Evolutionary conservation across 2,888 invertebrate species (phyloP).

Genomic region (Steinernema carpocapsae): DNA sequence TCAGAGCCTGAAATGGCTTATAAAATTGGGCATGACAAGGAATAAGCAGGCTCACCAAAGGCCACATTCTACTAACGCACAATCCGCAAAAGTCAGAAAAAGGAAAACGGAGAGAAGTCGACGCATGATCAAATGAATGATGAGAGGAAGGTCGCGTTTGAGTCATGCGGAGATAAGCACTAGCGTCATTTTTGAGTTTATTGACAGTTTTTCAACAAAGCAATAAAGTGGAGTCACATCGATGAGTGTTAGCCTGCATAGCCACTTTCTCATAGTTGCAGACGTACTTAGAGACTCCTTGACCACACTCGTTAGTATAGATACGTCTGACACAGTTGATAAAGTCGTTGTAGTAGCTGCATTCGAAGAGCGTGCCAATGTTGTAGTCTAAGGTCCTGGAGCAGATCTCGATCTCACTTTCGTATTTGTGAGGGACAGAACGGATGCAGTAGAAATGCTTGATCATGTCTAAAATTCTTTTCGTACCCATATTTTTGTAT

Average conservation of each 20-base stretch:
- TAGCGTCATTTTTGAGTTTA: no score
- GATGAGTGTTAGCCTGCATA: background rate
- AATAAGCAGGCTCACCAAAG: no score
- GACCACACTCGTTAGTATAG: conserved; percentile 15
- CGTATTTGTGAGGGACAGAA: background rate
- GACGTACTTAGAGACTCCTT: conserved; percentile 23
- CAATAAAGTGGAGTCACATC: background rate
- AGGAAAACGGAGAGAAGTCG: no score
- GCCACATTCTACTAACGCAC: no score
- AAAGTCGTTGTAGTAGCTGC: conserved; percentile 32
- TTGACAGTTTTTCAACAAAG: no score
- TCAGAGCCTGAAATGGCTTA: no score
- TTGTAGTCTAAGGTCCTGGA: background rate
- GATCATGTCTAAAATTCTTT: background rate
- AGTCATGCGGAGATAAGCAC: no score
- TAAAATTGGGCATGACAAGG: no score
- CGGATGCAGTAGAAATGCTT: conserved; percentile 19
- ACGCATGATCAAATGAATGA: no score
- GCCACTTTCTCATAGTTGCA: conserved; percentile 21
- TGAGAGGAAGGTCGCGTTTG: no score
- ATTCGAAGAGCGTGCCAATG: background rate
- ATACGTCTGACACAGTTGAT: conserved; percentile 7
- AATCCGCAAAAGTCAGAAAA: no score
- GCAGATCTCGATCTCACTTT: background rate
- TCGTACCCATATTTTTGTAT: background rate